Evolutionary conservation across 2,888 invertebrate species (phyloP), one percentile per base, ranked within the genome.

Genomic region (Ophion obscuratus): DNA sequence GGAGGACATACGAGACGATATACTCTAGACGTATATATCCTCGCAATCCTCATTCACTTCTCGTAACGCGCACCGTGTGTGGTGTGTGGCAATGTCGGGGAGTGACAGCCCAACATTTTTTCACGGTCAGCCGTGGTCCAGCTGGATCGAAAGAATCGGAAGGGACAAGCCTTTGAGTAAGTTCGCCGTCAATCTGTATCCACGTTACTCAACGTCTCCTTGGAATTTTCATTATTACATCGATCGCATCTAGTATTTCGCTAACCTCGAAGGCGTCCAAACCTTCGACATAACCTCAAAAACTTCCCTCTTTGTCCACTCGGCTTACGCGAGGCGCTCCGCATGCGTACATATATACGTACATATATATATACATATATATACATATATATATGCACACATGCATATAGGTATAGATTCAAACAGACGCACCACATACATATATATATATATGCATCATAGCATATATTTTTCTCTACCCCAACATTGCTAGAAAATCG

Each of bases 101-200:
- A 93, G 94, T 92, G 94, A 94, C 92, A 94, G 94, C 90, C 94
- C 94, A 91, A 94, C 94, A 89, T 94, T 93, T 92, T 94, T 94
- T 91, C 94, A 94, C 91, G 94, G 94, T 89, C 94, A 94, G 89
- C 94, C 94, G 84, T 94, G 94, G 94, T 94, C 94, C 88, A 94
- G 91, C 91, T 94, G 94, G 94, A 94, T 94, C 87, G 94, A 94
- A 89, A 92, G 91, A 89, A 93, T 94, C 74, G 94, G 94, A 88
- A 91, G 94, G 76, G 94, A 94, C 89, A 94, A 94, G 87, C 94
- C 94, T 77, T 85, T 94, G 85, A 94, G 94, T 94, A 90, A 94
- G 94, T 92, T 81, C 57, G 62, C 20, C 66, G 27, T 59, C 9
- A 66, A 40, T 67, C 11, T 61, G 64, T 66, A 44, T 17, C 27